Base-by-base conservation (phyloP, 2,888 invertebrate genomes). In the Lochmaea crataegi region DNA sequence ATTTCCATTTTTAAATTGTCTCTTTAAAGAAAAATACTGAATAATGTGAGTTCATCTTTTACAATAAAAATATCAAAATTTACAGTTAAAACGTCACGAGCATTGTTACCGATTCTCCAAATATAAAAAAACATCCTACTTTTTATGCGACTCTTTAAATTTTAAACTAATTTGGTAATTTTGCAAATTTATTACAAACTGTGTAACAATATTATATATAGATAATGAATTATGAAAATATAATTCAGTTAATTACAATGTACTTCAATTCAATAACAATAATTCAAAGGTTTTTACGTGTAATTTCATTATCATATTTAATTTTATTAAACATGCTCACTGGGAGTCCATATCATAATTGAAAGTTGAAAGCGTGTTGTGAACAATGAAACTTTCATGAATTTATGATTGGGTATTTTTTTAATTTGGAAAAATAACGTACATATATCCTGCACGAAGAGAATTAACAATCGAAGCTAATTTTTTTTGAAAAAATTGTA, bases 291-390 rank as follows among this genome's bases (percentile, higher is more conserved):
- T 48, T 48, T 48, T n/a, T 48, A 48, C 22, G 14, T 57, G 26
- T 57, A 22, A 32, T 41, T 22, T 12, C 51, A 66, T 66, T 66
- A 66, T 11, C 66, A 66, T 66, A 66, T 66, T 66, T 53, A 66
- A 66, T 66, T 56, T 18, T 41, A 56, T 56, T 41, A 56, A 66
- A 38, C 32, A 38, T 38, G 32, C 32, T 9, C 32, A 38, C 9
- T n/a, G 56, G 18, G 32, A n/a, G 53, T 56, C 51, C 51, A 53
- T 65, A 32, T 51, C 51, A 51, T 48, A 48, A 51, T 51, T 41
- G 51, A 51, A 65, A 65, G 32, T 51, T 65, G n/a, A 65, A 51
- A 48, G 48, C 48, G 32, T 51, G 26, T 48, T 10, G 51, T 6
- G 14, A 51, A 65, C 65, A 65, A 65, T 65, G 38, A 51, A 32